Percentiles rank a stretch among this genome's conserved stretches.
Conservation (phyloP, 2,888 invertebrate species). For the Harpagoxenus sublaevis region DNA sequence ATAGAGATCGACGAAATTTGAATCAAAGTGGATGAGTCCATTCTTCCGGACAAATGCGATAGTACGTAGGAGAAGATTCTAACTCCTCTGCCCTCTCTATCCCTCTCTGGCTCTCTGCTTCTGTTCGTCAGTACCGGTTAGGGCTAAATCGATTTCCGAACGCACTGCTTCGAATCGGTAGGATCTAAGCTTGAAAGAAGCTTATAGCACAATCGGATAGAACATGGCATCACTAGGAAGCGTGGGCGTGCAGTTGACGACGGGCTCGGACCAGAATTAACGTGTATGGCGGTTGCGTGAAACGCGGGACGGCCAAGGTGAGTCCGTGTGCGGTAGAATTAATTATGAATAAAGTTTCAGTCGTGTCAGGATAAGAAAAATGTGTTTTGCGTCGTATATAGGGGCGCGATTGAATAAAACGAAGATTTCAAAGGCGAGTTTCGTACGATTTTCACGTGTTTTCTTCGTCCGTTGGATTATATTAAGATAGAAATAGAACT, state of each 20-base stretch:
- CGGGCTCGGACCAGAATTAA: slow-evolving; percentile 30
- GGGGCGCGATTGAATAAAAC: background rate
- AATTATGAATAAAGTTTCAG: slow-evolving; percentile 16
- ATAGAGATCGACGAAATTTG: slow-evolving; percentile 44
- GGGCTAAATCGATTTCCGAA: slow-evolving; percentile 62
- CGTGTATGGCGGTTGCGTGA: slow-evolving; percentile 15
- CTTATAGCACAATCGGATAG: slow-evolving; percentile 70
- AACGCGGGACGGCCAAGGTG: background rate
- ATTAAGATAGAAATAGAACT: slow-evolving; percentile 9
- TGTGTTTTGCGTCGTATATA: background rate
- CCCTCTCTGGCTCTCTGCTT: background rate
- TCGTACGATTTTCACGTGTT: background rate
- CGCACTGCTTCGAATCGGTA: slow-evolving; percentile 54
- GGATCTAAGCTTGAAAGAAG: slow-evolving; percentile 69
- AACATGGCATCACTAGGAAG: slow-evolving; percentile 39
- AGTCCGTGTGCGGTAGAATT: background rate
- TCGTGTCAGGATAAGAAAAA: background rate
- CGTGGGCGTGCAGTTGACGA: slow-evolving; percentile 19
- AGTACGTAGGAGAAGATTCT: slow-evolving; percentile 16
- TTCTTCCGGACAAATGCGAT: slow-evolving; percentile 48
- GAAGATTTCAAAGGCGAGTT: background rate
- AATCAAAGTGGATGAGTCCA: slow-evolving; percentile 38
- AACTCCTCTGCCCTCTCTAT: background rate
- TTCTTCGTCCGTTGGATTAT: background rate
- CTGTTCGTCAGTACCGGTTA: slow-evolving; percentile 29